Conservation (phyloP, 1,140 invertebrate genomes). For the Mizuhopecten yessoensis region DNA sequence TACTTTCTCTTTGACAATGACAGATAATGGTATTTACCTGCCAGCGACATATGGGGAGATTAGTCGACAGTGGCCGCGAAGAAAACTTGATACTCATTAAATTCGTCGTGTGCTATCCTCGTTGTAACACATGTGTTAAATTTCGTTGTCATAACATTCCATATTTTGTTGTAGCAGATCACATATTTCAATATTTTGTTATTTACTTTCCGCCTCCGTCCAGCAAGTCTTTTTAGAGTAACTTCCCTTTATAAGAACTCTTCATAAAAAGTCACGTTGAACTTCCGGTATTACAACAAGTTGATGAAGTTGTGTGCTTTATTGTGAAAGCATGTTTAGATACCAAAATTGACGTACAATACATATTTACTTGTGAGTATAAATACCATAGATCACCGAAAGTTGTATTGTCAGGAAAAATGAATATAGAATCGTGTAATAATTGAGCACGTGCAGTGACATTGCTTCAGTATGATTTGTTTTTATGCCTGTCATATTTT, state of each 20-base stretch:
- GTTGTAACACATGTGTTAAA: neutral
- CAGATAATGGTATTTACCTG: neutral
- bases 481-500: too few species aligned
- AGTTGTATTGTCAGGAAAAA: neutral
- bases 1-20: neutral
- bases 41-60: neutral
- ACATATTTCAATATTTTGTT: neutral
- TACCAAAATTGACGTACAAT: neutral
- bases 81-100: conserved; percentile 15
- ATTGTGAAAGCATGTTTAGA: neutral
- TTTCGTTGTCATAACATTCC: neutral
- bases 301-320: neutral
- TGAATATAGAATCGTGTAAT: neutral
- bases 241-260: neutral
- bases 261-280: conserved; percentile 7
- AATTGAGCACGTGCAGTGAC: too few species aligned
- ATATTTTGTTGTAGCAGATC: neutral
- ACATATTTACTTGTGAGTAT: neutral
- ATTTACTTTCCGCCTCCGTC: conserved; percentile 5
- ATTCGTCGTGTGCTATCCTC: neutral
- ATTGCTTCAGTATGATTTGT: too few species aligned
- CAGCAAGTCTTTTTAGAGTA: neutral
- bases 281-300: conserved; percentile 27
- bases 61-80: conserved; percentile 30
- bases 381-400: neutral